Percentiles rank a stretch among this genome's conserved stretches.
Evolutionary conservation across 1,140 invertebrate species (phyloP).

Genomic region (Drusus annulatus): DNA sequence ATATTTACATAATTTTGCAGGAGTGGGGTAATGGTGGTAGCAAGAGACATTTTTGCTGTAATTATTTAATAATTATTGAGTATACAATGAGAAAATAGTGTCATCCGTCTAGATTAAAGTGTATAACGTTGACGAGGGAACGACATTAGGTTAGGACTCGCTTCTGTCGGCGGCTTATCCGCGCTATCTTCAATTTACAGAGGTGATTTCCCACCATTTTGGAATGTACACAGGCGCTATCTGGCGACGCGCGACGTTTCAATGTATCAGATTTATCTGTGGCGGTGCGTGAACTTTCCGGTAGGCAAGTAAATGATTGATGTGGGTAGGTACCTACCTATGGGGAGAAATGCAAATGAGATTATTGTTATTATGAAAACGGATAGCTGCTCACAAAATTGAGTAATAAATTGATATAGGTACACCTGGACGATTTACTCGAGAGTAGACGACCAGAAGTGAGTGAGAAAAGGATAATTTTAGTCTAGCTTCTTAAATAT

Average conservation of each 20-base stretch:
- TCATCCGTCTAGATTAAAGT: constrained; percentile 11
- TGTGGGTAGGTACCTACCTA: too few relatives aligned
- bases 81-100: not conserved
- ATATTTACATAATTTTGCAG: too few relatives aligned
- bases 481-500: too few relatives aligned
- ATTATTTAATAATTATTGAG: not conserved
- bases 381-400: too few relatives aligned
- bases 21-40: too few relatives aligned
- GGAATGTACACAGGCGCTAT: constrained; percentile 16
- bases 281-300: constrained; percentile 13
- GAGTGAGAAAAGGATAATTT: too few relatives aligned
- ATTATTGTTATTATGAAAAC: too few relatives aligned
- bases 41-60: too few relatives aligned
- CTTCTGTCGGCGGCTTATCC: constrained; percentile 13
- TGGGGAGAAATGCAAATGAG: too few relatives aligned
- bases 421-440: too few relatives aligned
- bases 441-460: too few relatives aligned
- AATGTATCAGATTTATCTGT: constrained; percentile 15
- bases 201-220: constrained; percentile 22
- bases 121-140: constrained; percentile 7
- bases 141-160: not conserved
- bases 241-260: not conserved
- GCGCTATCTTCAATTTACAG: constrained; percentile 20
- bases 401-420: too few relatives aligned
- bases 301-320: not conserved